A percentile compares a stretch with the other conserved stretches of the same genome.
Conservation (phyloP, 2,888 invertebrate species). For the Mayetiola destructor region DNA sequence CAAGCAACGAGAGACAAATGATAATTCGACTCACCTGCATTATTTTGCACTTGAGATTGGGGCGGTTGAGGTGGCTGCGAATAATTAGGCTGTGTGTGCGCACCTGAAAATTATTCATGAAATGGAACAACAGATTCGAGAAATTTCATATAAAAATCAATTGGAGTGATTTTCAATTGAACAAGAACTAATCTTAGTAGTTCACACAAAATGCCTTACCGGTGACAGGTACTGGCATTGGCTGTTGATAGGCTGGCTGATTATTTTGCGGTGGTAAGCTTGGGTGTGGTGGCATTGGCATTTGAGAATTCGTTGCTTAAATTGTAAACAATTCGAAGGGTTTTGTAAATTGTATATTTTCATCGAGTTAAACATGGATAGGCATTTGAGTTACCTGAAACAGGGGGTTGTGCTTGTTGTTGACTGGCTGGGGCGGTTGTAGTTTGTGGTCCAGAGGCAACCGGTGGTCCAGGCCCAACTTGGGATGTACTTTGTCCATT, state of each 20-base stretch:
- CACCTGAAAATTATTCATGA: neutral
- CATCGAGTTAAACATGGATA: neutral
- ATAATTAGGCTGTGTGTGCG: constrained; percentile 6
- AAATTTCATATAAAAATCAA: too few relatives aligned
- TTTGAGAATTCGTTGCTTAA: constrained; percentile 1
- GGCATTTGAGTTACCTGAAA: constrained; percentile 22
- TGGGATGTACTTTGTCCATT: constrained; percentile 19
- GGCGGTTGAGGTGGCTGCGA: constrained; percentile 9
- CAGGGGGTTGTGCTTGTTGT: constrained; percentile 25
- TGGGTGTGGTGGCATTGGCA: constrained; percentile 3
- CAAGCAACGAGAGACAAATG: too few relatives aligned
- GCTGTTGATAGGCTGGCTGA: neutral
- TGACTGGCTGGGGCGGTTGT: constrained; percentile 27
- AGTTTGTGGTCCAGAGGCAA: constrained; percentile 10
- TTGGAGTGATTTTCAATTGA: too few relatives aligned
- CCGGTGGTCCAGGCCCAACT: constrained; percentile 24
- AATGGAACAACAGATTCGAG: too few relatives aligned
- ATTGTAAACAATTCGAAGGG: neutral
- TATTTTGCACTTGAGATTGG: neutral
- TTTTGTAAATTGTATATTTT: too few relatives aligned
- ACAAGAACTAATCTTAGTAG: neutral
- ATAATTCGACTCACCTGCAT: neutral
- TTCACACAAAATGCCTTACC: constrained; percentile 1
- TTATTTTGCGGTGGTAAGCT: constrained; percentile 1
- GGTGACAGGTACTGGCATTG: constrained; percentile 24